phyloP scores from a whole-genome alignment of 2,797 vertebrate genomes.

The Harpagifer antarcticus region DNA sequence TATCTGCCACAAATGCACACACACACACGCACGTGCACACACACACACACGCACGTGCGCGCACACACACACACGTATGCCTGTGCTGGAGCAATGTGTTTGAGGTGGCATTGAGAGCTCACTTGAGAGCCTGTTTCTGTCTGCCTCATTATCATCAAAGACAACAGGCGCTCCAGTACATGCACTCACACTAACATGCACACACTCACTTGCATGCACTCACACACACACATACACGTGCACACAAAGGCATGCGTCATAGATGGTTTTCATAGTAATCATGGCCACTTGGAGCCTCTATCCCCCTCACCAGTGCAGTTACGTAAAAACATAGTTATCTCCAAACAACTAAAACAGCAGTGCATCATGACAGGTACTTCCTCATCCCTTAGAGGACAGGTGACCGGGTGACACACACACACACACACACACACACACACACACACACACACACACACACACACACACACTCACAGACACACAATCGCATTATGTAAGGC shows the following conservation, averaged over 20 bases:
- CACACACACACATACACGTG: neutral
- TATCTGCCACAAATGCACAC: slow-evolving; percentile 46
- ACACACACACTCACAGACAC: too few relatives aligned
- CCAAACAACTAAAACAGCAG: slow-evolving; percentile 18
- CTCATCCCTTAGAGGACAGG: neutral
- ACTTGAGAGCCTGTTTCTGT: slow-evolving; percentile 70
- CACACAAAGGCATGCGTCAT: slow-evolving; percentile 32
- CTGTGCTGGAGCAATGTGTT: slow-evolving; percentile 45
- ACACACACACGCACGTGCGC: too few relatives aligned
- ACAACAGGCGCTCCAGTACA: slow-evolving; percentile 58
- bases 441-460: too few relatives aligned
- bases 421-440: too few relatives aligned
- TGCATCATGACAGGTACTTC: neutral
- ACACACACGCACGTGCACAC: neutral
- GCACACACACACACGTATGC: slow-evolving; percentile 3
- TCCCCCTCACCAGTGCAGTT: slow-evolving; percentile 12
- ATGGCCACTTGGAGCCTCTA: slow-evolving; percentile 37
- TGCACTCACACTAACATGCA: neutral
- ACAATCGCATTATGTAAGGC: slow-evolving; percentile 29
- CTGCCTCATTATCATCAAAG: slow-evolving; percentile 78
- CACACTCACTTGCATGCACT: neutral
- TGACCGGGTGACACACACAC: neutral
- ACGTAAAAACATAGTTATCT: slow-evolving; percentile 24
- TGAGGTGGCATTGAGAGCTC: slow-evolving; percentile 66
- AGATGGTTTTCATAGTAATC: slow-evolving; percentile 59